These are phyloP conservation scores for Protophormia terraenovae DNA, from an alignment of 2,888 invertebrate genomes.

Conservation along the genomic window DNA sequence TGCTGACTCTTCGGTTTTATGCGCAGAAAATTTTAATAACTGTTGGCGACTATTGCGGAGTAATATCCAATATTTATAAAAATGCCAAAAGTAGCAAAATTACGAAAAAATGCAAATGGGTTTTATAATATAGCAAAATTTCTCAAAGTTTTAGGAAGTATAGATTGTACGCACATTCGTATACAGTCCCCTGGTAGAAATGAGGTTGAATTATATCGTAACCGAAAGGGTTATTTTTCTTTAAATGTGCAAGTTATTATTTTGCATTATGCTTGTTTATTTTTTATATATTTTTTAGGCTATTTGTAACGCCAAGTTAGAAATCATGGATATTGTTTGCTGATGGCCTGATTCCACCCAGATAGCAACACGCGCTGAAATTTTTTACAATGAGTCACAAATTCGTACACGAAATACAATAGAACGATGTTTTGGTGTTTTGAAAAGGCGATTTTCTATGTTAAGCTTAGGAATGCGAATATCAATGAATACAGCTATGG, in stretches of 20 bases:
- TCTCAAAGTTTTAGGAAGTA: background rate
- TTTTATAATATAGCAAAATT: background rate
- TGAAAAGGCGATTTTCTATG: slow-evolving; percentile 60
- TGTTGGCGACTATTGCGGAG: background rate
- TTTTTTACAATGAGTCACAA: slow-evolving; percentile 42
- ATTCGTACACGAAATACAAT: slow-evolving; percentile 55
- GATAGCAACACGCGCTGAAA: background rate
- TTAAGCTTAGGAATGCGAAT: slow-evolving; percentile 36
- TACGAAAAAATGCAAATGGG: background rate
- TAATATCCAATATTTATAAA: background rate
- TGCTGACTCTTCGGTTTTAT: background rate
- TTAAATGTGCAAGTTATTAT: no score
- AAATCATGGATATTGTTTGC: no score
- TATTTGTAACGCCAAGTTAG: no score
- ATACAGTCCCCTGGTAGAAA: no score
- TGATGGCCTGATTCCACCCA: no score
- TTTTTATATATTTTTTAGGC: no score
- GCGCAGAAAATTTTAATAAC: background rate
- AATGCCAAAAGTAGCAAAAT: background rate
- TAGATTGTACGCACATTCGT: background rate
- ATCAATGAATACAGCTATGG: background rate
- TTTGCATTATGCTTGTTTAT: no score
- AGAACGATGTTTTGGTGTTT: slow-evolving; percentile 56
- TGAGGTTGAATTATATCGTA: no score
- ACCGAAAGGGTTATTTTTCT: no score